Base-by-base conservation (phyloP, 2,888 invertebrate genomes). In the Xestoiulus laeticollis region DNA sequence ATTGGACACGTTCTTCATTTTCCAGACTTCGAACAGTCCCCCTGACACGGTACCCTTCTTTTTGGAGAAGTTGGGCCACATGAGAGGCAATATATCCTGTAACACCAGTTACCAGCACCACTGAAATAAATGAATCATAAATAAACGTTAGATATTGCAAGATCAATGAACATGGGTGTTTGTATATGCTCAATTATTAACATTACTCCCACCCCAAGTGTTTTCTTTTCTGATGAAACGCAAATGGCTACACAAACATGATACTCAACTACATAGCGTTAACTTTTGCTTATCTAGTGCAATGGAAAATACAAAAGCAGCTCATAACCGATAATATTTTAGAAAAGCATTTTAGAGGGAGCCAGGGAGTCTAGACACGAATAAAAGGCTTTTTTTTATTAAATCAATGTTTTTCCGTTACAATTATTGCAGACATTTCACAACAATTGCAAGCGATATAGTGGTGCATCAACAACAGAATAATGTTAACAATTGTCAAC, bases 51-150 rank as follows among this genome's bases (percentile, higher is more conserved):
- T 93, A 93, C 1, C 93, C 93, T 85, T 91, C 91, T 87, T 92
- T 91, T 89, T 92, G 91, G 38, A 93, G 91, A 89, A 92, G 91
- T 89, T 92, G 91, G 30, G 93, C 92, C 87, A 93, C 92, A 89
- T 93, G 93, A 19, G 92, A 91, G 32, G 92, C 93, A 87, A 93
- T 91, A 90, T 91, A 93, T 86, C 93, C 93, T 30, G 92, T 92
- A 1, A 93, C 93, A 44, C 93, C 93, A 32, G 93, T 93, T 78
- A 93, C 93, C 88, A 93, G 90, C 87, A 93, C 93, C 89, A 90
- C 91, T 91, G 88, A 12, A 88, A 89, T 5, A 84, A 33, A 84
- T 33, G 8, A 84, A 84, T 12, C n/a, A 84, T 33, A 84, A 33
- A 84, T 43, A 33, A 84, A 84, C 33, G 19, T 33, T 33, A 33